These are phyloP conservation scores for Hydractinia symbiolongicarpus DNA, from an alignment of 30 jellyfish, hydroid and myxozoan species.

Conservation along the genomic window DNA sequence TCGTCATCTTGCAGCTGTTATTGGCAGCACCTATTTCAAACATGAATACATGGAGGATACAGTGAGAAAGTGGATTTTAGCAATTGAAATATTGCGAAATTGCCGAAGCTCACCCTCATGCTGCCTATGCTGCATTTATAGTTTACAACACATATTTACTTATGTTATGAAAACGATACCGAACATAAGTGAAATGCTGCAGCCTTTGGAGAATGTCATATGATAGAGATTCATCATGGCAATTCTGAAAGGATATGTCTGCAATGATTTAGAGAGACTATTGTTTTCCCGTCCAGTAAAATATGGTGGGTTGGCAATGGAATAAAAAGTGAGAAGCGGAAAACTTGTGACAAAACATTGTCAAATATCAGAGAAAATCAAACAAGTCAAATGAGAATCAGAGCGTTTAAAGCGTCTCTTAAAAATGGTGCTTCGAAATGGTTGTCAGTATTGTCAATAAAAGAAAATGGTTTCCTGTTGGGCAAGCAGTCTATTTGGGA, in stretches of 20 bases:
- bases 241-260: neutral
- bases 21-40: neutral
- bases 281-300: neutral
- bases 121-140: neutral
- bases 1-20: conserved; percentile 3
- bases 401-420: neutral
- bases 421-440: neutral
- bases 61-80: neutral
- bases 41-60: neutral
- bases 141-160: neutral
- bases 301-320: neutral
- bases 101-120: neutral
- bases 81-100: neutral
- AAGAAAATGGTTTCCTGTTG: neutral
- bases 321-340: neutral
- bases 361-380: neutral
- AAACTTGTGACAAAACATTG: neutral
- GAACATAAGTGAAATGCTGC: neutral
- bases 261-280: neutral
- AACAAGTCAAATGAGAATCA: neutral
- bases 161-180: too few species aligned
- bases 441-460: neutral
- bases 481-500: neutral
- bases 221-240: neutral
- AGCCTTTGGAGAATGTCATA: neutral